Percentiles rank a stretch among this genome's conserved stretches.
phyloP scores from a whole-genome alignment of 1,140 invertebrate species.

The Macrosteles quadrilineatus region DNA sequence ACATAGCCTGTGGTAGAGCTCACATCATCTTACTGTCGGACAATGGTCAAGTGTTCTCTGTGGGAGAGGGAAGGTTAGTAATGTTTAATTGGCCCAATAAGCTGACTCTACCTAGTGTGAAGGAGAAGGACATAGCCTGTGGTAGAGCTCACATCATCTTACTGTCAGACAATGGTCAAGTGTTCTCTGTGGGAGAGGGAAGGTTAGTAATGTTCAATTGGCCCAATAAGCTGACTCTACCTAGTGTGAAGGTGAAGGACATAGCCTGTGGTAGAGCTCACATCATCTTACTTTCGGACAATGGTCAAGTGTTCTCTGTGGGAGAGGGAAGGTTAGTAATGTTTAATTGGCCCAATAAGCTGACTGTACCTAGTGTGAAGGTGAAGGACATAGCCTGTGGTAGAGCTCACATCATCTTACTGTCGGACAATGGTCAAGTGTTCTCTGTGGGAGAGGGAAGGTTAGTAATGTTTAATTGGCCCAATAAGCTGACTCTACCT shows the following conservation, averaged over 20 bases:
- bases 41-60: constrained; percentile 72
- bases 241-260: constrained; percentile 48
- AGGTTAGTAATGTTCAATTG: constrained; percentile 55
- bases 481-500: no score
- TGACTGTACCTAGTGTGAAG: not conserved
- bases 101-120: no score
- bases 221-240: no score
- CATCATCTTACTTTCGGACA: constrained; percentile 66
- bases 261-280: constrained; percentile 79
- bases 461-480: constrained; percentile 50
- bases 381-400: constrained; percentile 66
- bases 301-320: constrained; percentile 75
- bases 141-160: constrained; percentile 79
- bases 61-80: constrained; percentile 74
- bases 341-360: constrained; percentile 26
- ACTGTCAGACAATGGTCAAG: constrained; percentile 66
- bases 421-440: constrained; percentile 70
- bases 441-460: constrained; percentile 81
- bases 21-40: constrained; percentile 72
- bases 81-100: constrained; percentile 20
- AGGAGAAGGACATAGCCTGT: constrained; percentile 60
- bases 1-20: constrained; percentile 75
- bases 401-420: constrained; percentile 73
- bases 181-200: constrained; percentile 80
- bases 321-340: constrained; percentile 70